These are phyloP conservation scores for Crax fasciolata DNA, from an alignment of 2,797 vertebrate genomes.

Conservation along the genomic window DNA sequence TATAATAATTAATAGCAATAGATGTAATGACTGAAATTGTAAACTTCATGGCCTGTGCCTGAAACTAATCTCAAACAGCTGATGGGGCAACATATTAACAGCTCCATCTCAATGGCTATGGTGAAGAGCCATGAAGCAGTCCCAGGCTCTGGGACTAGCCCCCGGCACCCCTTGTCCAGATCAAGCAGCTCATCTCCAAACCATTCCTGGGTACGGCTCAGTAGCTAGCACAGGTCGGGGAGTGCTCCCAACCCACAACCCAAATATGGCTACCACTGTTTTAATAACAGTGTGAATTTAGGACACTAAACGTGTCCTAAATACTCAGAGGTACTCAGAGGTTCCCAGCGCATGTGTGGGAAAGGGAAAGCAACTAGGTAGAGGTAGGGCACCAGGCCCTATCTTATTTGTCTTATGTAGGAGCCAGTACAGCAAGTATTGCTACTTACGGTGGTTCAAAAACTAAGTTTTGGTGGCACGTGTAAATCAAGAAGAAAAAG, in stretches of 20 bases:
- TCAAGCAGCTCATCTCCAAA: neutral
- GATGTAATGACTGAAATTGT: neutral
- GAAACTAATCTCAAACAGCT: neutral
- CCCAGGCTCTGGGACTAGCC: neutral
- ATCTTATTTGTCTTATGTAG: neutral
- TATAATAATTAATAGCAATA: neutral
- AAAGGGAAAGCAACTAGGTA: neutral
- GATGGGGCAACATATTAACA: neutral
- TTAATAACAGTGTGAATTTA: neutral
- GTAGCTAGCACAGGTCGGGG: neutral
- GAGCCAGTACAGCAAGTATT: neutral
- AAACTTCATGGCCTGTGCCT: neutral
- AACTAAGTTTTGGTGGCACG: neutral
- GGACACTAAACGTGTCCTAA: neutral
- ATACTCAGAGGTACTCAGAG: too few relatives aligned
- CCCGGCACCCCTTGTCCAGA: neutral
- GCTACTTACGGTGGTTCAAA: neutral
- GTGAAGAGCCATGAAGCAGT: neutral
- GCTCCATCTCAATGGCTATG: rapidly evolving
- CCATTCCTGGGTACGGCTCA: rapidly evolving
- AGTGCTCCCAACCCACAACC: neutral
- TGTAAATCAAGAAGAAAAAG: slow-evolving; percentile 29
- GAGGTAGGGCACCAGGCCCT: neutral
- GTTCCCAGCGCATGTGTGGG: neutral
- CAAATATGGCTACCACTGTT: neutral